Conservation (phyloP, 2,113 vertebrate species). For the Xenotilapia flavipinnis region DNA sequence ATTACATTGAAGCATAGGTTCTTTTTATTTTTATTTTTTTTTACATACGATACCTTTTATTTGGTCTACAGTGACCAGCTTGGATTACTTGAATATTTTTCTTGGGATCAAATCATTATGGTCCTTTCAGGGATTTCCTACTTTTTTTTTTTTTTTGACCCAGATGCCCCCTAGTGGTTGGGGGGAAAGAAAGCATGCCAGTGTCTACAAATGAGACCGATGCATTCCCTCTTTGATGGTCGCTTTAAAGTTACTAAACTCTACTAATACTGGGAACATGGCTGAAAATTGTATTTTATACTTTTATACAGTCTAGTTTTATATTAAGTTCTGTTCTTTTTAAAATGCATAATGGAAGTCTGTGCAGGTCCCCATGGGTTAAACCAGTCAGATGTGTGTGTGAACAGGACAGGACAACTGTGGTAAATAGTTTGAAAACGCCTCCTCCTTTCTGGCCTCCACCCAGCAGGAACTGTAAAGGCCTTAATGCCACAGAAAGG, state of each 20-base stretch:
- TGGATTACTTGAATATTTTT: not conserved
- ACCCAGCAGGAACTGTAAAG: not conserved
- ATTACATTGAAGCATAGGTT: not conserved
- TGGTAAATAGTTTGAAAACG: not conserved
- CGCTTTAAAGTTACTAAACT: not conserved
- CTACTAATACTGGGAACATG: not conserved
- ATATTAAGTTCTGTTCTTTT: not conserved
- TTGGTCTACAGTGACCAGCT: not conserved
- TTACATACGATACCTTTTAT: not conserved
- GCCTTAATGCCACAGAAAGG: not conserved
- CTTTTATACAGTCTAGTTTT: not conserved
- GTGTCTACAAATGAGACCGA: not conserved
- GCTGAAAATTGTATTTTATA: not conserved
- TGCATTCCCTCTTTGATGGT: not conserved
- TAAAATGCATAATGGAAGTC: not conserved
- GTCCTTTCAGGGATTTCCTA: not conserved
- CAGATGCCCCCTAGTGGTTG: not conserved
- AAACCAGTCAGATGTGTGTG: not conserved
- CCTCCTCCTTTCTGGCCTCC: not conserved
- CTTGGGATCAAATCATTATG: not conserved
- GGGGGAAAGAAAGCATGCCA: not conserved
- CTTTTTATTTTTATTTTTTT: accelerated
- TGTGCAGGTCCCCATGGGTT: not conserved
- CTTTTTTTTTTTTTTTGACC: not conserved
- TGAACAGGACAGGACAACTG: not conserved